A percentile compares a stretch with the other conserved stretches of the same genome.
Evolutionary conservation across 2,888 invertebrate genomes (phyloP).

Genomic region (Abrostola tripartita): DNA sequence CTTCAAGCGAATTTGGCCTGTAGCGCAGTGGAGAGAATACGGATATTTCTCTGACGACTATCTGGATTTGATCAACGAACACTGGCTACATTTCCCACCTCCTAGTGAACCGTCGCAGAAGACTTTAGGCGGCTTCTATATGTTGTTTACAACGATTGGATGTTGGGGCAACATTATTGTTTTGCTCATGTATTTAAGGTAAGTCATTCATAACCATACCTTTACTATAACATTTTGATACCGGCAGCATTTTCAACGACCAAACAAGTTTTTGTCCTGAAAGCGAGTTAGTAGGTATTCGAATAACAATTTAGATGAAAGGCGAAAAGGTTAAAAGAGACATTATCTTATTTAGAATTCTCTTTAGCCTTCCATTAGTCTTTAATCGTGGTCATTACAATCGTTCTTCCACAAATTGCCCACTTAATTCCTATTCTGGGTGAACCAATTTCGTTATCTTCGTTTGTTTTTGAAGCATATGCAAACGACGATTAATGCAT

Average conservation of each 20-base stretch:
- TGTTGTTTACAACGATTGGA: constrained; percentile 90
- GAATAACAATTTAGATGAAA: too few relatives aligned
- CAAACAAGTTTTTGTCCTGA: not conserved
- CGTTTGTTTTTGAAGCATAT: too few relatives aligned
- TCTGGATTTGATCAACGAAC: constrained; percentile 89
- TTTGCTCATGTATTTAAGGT: constrained; percentile 92
- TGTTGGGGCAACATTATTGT: constrained; percentile 91
- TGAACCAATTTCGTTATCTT: too few relatives aligned
- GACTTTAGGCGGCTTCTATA: constrained; percentile 89
- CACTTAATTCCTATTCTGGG: too few relatives aligned
- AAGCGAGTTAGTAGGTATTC: too few relatives aligned
- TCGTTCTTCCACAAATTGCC: too few relatives aligned
- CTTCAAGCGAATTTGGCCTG: constrained; percentile 80
- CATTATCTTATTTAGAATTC: too few relatives aligned
- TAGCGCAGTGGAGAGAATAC: constrained; percentile 83
- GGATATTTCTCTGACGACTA: constrained; percentile 89
- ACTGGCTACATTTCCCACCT: constrained; percentile 92
- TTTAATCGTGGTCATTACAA: too few relatives aligned
- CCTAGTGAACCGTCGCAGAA: constrained; percentile 88
- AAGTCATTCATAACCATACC: constrained; percentile 62
- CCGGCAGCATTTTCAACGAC: not conserved
- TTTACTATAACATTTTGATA: not conserved
- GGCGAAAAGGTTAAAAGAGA: too few relatives aligned
- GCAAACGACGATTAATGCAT: too few relatives aligned
- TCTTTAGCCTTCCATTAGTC: too few relatives aligned